Percentiles rank a stretch among this genome's conserved stretches.
These are phyloP conservation scores for Redunca redunca DNA, from an alignment of 2,113 vertebrate species.

Conservation along the genomic window DNA sequence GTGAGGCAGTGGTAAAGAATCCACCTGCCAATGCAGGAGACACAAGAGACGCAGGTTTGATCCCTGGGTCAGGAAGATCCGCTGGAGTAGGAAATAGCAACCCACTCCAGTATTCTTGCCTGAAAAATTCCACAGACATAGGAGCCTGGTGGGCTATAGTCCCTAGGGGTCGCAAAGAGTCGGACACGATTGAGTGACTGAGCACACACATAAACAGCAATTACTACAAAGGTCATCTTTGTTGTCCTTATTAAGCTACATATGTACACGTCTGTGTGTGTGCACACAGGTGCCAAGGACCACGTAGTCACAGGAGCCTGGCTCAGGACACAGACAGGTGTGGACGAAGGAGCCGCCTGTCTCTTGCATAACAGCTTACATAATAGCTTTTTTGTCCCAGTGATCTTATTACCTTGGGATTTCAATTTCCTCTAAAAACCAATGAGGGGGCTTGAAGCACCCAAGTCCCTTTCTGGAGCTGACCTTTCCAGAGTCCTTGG, in stretches of 20 bases:
- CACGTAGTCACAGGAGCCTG: fast-evolving
- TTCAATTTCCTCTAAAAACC: background rate
- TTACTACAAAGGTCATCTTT: background rate
- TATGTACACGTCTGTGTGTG: background rate
- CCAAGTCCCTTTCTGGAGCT: background rate
- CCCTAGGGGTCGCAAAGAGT: background rate
- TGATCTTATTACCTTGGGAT: background rate
- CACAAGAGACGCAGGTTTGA: background rate
- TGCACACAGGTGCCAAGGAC: background rate
- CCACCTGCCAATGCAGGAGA: background rate
- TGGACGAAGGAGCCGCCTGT: background rate
- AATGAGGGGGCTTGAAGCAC: background rate
- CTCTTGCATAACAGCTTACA: background rate
- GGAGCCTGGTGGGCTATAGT: background rate
- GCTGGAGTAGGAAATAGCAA: background rate
- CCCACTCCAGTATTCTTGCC: background rate
- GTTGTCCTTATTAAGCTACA: background rate
- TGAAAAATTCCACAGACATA: background rate
- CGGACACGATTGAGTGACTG: background rate
- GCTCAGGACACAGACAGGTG: background rate
- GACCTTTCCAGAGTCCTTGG: background rate
- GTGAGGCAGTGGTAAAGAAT: background rate
- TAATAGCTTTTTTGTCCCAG: background rate
- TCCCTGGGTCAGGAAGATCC: background rate
- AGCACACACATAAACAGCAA: background rate